Evolutionary conservation across 2,797 vertebrate genomes (phyloP).

Genomic region (Peromyscus nudipes): DNA sequence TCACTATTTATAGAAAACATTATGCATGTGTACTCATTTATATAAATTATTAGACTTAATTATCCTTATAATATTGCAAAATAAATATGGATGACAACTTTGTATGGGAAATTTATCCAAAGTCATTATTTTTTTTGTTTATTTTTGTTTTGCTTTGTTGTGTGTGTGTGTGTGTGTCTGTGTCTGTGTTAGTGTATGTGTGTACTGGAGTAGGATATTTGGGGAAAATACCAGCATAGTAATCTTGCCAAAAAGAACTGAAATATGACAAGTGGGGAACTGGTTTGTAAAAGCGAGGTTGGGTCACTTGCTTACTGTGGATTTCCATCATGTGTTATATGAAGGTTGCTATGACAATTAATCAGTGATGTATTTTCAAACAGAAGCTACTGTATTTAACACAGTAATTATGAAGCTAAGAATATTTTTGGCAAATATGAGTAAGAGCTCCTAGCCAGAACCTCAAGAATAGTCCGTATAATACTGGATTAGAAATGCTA

Average conservation of each 20-base stretch:
- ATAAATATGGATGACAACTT: not conserved
- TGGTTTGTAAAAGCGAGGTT: not conserved
- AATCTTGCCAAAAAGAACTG: not conserved
- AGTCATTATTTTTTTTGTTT: not conserved
- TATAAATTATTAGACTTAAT: not conserved
- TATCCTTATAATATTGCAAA: not conserved
- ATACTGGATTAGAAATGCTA: not conserved
- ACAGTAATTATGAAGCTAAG: constrained; percentile 39
- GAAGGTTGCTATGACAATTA: constrained; percentile 31
- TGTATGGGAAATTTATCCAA: not conserved
- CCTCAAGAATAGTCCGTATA: not conserved
- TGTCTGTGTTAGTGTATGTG: not conserved
- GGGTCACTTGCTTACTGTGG: not conserved
- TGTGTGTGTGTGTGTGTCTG: not conserved
- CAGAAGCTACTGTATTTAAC: not conserved
- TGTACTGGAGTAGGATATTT: not conserved
- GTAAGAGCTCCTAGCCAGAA: not conserved
- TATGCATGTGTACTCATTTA: not conserved
- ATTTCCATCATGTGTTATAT: not conserved
- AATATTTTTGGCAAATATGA: constrained; percentile 9
- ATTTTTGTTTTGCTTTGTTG: not conserved
- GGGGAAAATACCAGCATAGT: not conserved
- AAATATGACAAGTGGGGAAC: not conserved
- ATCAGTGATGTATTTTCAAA: not conserved
- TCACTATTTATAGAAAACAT: not conserved